phyloP scores from a whole-genome alignment of 2,797 vertebrate species.

The Heteromormyrus szaboi region DNA sequence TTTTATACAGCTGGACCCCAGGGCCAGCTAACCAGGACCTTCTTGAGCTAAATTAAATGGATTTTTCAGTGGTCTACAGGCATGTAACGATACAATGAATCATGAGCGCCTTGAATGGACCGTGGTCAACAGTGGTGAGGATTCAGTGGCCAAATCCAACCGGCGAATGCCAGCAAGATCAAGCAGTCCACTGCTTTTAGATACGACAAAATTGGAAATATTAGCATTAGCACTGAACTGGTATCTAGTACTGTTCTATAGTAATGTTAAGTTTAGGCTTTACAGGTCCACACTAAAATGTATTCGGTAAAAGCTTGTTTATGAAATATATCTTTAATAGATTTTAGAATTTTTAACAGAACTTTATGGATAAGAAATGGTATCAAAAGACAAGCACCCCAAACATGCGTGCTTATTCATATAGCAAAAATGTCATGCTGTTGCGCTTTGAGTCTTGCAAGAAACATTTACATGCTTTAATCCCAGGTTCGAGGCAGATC shows the following conservation, averaged over 20 bases:
- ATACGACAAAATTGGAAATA: not conserved
- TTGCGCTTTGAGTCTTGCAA: not conserved
- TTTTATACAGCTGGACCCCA: not conserved
- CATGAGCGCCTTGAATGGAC: not conserved
- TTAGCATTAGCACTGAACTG: not conserved
- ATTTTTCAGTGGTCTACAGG: not conserved
- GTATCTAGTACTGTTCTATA: not conserved
- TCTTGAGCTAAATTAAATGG: not conserved
- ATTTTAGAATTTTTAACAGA: not conserved
- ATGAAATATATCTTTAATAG: not conserved
- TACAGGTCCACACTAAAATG: not conserved
- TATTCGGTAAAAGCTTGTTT: not conserved
- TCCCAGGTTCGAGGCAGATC: not conserved
- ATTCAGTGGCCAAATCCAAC: not conserved
- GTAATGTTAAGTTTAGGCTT: not conserved
- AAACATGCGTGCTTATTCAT: not conserved
- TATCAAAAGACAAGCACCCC: not conserved
- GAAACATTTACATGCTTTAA: not conserved
- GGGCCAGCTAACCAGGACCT: not conserved
- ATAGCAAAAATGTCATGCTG: not conserved
- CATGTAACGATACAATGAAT: not conserved
- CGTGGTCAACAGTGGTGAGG: not conserved
- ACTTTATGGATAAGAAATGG: not conserved
- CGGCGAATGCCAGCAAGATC: not conserved
- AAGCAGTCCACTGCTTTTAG: not conserved